Percentiles rank a stretch among this genome's conserved stretches.
Conservation (phyloP, 2,888 invertebrate genomes). For the Vesta saturnalis region DNA sequence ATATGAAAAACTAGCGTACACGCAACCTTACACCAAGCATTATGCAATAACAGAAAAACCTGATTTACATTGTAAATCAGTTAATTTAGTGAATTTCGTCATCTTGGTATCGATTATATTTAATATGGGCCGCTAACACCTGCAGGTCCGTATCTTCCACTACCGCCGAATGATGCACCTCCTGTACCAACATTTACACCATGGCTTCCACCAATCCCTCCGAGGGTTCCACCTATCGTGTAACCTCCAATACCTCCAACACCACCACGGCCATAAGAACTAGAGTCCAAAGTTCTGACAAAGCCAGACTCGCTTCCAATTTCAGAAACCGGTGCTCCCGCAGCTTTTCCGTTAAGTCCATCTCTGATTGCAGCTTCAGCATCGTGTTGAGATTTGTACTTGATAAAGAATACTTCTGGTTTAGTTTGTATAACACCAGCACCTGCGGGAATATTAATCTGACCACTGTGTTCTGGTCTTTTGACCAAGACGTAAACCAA, state of each 20-base stretch:
- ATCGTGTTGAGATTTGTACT: slow-evolving; percentile 74
- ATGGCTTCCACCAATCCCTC: not conserved
- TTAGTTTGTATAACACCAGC: slow-evolving; percentile 82
- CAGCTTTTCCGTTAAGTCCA: slow-evolving; percentile 28
- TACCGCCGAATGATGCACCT: not conserved
- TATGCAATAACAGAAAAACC: too few relatives aligned
- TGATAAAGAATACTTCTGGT: slow-evolving; percentile 87
- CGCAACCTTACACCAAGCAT: too few relatives aligned
- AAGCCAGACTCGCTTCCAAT: slow-evolving; percentile 15
- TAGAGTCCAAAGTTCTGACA: slow-evolving; percentile 19
- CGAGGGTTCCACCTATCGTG: not conserved
- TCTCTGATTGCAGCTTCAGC: slow-evolving; percentile 40
- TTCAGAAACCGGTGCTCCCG: slow-evolving; percentile 26
- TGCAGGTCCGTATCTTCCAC: slow-evolving; percentile 16
- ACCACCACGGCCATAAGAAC: not conserved
- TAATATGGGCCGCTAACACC: slow-evolving; percentile 17
- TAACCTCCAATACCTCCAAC: not conserved
- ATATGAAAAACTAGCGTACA: too few relatives aligned
- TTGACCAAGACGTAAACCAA: slow-evolving; percentile 41
- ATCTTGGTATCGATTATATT: not conserved
- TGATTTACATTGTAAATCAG: slow-evolving; percentile 12
- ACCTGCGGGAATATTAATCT: slow-evolving; percentile 76
- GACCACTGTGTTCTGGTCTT: slow-evolving; percentile 77
- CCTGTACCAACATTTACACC: not conserved
- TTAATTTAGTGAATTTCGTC: not conserved